These are phyloP conservation scores for Gallinago jamesoni DNA, from an alignment of 2,113 vertebrate genomes.

Conservation along the genomic window DNA sequence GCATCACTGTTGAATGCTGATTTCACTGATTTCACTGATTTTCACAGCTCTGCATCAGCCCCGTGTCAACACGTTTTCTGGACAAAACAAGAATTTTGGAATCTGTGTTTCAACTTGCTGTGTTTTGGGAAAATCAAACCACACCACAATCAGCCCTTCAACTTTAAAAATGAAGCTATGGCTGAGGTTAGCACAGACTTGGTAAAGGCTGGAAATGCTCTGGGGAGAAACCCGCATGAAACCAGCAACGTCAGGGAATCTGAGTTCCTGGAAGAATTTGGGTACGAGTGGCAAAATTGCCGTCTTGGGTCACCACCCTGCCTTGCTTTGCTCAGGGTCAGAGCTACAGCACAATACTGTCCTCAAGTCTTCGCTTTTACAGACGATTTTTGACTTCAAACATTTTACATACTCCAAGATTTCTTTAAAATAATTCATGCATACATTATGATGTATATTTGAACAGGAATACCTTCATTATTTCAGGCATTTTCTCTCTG, in stretches of 20 bases:
- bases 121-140: neutral
- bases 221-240: accelerated
- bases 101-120: neutral
- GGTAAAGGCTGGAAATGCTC: neutral
- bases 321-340: neutral
- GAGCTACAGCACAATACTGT: neutral
- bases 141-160: neutral
- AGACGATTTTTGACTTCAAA: neutral
- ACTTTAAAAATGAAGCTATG: neutral
- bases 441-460: too few species aligned
- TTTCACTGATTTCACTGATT: accelerated
- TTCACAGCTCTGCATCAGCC: neutral
- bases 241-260: neutral
- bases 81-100: neutral
- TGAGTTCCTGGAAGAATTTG: accelerated
- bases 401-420: neutral
- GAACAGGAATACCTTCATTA: neutral
- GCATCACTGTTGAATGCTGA: accelerated
- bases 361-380: neutral
- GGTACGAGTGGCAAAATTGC: neutral
- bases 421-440: neutral
- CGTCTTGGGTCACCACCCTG: accelerated
- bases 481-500: neutral
- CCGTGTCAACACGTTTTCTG: too few species aligned
- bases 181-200: neutral